Conservation (phyloP, 2,888 invertebrate species). For the Pyrochroa serraticornis region DNA sequence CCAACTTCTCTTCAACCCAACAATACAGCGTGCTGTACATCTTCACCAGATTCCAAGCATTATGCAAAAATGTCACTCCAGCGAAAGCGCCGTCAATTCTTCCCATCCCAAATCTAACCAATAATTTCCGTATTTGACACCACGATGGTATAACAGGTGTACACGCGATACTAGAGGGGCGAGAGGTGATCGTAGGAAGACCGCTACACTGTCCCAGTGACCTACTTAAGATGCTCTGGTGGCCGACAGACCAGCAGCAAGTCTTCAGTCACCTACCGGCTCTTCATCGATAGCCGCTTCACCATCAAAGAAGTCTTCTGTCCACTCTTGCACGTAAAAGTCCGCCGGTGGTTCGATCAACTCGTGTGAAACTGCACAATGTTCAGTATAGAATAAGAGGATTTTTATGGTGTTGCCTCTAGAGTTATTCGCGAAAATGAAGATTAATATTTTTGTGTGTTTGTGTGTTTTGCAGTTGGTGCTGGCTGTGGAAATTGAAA, state of each 20-base stretch:
- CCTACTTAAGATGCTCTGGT: conserved; percentile 57
- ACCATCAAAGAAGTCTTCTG: too few species aligned
- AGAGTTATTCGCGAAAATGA: conserved; percentile 39
- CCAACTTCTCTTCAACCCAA: background rate
- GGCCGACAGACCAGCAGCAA: conserved; percentile 55
- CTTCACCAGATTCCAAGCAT: background rate
- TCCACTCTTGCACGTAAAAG: too few species aligned
- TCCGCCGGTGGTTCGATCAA: too few species aligned
- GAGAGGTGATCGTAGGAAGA: conserved; percentile 49
- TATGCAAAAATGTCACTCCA: conserved; percentile 27
- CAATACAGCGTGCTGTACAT: background rate
- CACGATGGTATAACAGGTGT: conserved; percentile 32
- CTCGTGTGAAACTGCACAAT: too few species aligned
- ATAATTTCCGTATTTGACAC: conserved; percentile 26
- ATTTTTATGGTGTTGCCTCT: conserved; percentile 2
- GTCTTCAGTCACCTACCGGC: conserved; percentile 50
- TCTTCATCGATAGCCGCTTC: conserved; percentile 38
- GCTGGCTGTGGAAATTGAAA: conserved; percentile 37
- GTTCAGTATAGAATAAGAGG: too few species aligned
- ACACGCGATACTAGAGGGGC: conserved; percentile 40
- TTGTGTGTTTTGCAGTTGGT: conserved; percentile 44
- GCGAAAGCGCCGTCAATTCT: conserved; percentile 33
- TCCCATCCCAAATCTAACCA: conserved; percentile 24
- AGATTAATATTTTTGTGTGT: conserved; percentile 43
- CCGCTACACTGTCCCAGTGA: conserved; percentile 58